Evolutionary conservation across 2,797 vertebrate species (phyloP).

Genomic region (Lithobates sylvaticus): DNA sequence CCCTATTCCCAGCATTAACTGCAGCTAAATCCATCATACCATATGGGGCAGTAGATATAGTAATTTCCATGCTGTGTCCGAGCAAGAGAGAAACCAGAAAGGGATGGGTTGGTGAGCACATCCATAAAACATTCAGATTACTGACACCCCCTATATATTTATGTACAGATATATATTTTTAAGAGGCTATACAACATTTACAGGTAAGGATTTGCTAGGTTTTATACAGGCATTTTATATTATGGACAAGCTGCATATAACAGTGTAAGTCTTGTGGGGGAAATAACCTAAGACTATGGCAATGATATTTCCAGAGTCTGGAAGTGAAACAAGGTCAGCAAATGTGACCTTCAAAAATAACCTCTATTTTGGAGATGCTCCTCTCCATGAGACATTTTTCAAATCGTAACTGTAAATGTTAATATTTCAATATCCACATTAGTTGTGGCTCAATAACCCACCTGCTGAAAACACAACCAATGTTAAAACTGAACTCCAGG

Average conservation of each 20-base stretch:
- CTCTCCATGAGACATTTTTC: background rate
- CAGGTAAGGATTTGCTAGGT: conserved; percentile 46
- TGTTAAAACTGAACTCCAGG: background rate
- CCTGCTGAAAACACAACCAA: background rate
- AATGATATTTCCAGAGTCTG: background rate
- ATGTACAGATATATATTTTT: conserved; percentile 71
- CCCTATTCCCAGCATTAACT: background rate
- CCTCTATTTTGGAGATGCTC: background rate
- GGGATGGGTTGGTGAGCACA: background rate
- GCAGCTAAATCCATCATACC: background rate
- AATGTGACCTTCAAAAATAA: background rate
- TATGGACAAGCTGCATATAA: conserved; percentile 60
- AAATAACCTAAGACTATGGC: conserved; percentile 3
- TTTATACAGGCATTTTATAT: conserved; percentile 67
- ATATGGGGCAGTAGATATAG: background rate
- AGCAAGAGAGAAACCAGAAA: background rate
- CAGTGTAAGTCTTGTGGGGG: conserved; percentile 4
- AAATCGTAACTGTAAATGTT: background rate
- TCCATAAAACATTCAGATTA: conserved; percentile 34
- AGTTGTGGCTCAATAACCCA: background rate
- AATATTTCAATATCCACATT: background rate
- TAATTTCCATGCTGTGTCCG: background rate
- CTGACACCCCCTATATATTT: conserved; percentile 60
- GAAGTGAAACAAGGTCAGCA: background rate
- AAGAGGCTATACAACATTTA: conserved; percentile 72